These are phyloP conservation scores for Melanophora roralis DNA, from an alignment of 2,888 invertebrate species.

Conservation along the genomic window DNA sequence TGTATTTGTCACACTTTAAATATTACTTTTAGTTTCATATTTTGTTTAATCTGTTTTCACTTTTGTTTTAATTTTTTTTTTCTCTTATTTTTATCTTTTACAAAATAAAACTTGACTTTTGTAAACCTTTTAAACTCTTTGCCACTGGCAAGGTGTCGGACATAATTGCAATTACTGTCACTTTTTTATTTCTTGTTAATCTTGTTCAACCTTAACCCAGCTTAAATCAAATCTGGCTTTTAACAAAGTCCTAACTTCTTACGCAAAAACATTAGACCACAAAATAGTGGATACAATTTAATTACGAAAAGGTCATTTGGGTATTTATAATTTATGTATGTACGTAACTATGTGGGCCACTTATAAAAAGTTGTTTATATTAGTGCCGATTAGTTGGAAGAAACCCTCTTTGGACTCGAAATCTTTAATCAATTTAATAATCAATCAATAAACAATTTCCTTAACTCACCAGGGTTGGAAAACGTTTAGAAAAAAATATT, in stretches of 20 bases:
- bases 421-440: too few relatives aligned
- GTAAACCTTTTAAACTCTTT: constrained; percentile 16
- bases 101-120: constrained; percentile 20
- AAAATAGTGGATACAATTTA: constrained; percentile 11
- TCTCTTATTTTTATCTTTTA: neutral
- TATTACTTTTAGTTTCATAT: constrained; percentile 2
- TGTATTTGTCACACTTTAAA: neutral
- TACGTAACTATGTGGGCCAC: too few relatives aligned
- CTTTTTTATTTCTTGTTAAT: constrained; percentile 5
- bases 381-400: too few relatives aligned
- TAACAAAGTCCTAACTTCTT: too few relatives aligned
- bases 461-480: too few relatives aligned
- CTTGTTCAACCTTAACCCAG: constrained; percentile 27
- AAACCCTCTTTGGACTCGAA: too few relatives aligned
- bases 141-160: neutral
- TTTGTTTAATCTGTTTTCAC: neutral
- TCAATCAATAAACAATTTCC: too few relatives aligned
- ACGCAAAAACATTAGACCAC: neutral
- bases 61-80: neutral
- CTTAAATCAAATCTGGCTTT: neutral
- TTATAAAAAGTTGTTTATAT: too few relatives aligned
- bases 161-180: neutral
- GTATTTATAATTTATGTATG: too few relatives aligned
- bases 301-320: too few relatives aligned
- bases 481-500: too few relatives aligned